Evolutionary conservation across 2,888 invertebrate genomes (phyloP).

Genomic region (Eupithecia tripunctaria): DNA sequence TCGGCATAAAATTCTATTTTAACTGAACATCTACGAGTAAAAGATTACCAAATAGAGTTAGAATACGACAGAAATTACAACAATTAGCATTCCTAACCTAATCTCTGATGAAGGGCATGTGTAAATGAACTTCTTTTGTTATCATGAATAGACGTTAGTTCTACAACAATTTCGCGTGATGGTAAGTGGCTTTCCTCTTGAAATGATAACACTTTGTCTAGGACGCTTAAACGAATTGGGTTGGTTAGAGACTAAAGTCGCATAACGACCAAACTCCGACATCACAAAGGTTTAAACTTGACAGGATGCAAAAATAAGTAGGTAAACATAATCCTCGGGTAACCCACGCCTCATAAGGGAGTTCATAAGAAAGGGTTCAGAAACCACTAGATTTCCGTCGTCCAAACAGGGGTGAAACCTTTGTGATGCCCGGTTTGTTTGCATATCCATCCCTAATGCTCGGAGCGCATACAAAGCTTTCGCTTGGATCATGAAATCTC

Average conservation of each 20-base stretch:
- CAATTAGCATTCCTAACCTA: too few relatives aligned
- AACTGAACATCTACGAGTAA: too few relatives aligned
- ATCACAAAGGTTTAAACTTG: background rate
- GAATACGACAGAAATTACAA: too few relatives aligned
- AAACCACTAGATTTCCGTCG: slow-evolving; percentile 34
- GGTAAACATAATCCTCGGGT: background rate
- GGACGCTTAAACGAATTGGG: too few relatives aligned
- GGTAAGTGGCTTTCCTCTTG: too few relatives aligned
- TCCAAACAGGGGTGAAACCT: slow-evolving; percentile 38
- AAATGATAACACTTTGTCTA: too few relatives aligned
- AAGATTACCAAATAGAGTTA: too few relatives aligned
- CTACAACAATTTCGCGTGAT: too few relatives aligned
- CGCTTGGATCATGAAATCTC: slow-evolving; percentile 25
- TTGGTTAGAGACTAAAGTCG: background rate
- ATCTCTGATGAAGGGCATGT: too few relatives aligned
- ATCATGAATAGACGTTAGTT: too few relatives aligned
- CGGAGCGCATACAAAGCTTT: background rate
- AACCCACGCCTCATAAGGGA: background rate
- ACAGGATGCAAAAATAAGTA: background rate
- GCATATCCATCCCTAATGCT: slow-evolving; percentile 38
- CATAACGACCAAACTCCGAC: background rate
- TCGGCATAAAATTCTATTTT: too few relatives aligned
- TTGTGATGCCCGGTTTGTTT: slow-evolving; percentile 39
- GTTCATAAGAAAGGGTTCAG: slow-evolving; percentile 27
- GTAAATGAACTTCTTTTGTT: too few relatives aligned